These are phyloP conservation scores for Miniopterus natalensis DNA, from an alignment of 2,113 vertebrate species.

Conservation along the genomic window DNA sequence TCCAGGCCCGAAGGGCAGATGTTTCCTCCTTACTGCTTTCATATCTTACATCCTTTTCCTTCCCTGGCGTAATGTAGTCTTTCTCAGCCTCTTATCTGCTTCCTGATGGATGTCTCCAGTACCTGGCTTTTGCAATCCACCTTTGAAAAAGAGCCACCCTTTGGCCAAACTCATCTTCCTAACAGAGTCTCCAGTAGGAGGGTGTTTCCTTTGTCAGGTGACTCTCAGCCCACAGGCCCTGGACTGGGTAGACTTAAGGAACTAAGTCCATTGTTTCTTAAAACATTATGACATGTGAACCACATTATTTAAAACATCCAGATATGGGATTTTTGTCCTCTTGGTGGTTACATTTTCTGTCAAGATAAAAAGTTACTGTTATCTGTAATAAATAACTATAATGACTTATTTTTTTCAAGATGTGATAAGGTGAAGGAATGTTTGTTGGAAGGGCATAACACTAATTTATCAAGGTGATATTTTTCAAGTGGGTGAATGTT, in stretches of 20 bases:
- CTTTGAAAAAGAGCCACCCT: not conserved
- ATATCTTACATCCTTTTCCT: constrained; percentile 60
- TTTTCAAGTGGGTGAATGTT: not conserved
- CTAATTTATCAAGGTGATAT: not conserved
- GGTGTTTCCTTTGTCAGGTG: not conserved
- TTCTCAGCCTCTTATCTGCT: constrained; percentile 24
- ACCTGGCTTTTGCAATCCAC: not conserved
- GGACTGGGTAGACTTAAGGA: not conserved
- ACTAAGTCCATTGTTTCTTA: not conserved
- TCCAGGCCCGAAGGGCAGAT: constrained; percentile 41
- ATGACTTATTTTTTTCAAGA: not conserved
- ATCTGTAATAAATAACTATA: not conserved
- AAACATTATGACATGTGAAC: not conserved
- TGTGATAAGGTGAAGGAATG: not conserved
- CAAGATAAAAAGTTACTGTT: not conserved
- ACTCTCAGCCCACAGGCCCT: not conserved
- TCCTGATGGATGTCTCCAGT: not conserved
- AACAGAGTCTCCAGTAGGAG: not conserved
- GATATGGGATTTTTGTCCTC: not conserved
- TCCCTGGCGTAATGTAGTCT: constrained; percentile 51
- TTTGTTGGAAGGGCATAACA: not conserved
- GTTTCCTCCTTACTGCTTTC: constrained; percentile 69
- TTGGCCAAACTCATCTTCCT: not conserved
- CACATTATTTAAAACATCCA: not conserved
- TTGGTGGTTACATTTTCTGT: not conserved